These are phyloP conservation scores for Caenorhabditis auriculariae DNA, from an alignment of 2,888 invertebrate species.

Conservation along the genomic window DNA sequence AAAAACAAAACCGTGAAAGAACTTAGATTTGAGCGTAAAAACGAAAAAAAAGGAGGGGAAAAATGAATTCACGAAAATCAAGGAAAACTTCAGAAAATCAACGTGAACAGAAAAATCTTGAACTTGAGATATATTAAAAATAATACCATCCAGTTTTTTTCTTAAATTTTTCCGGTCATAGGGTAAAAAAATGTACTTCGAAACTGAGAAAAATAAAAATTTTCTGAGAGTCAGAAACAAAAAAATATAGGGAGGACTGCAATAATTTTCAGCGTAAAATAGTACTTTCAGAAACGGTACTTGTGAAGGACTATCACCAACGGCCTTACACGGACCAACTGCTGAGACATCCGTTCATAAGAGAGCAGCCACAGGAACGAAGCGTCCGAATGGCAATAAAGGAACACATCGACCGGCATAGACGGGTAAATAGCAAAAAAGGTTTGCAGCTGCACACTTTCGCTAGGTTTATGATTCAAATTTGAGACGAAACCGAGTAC, in stretches of 20 bases:
- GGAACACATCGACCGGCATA: constrained; percentile 89
- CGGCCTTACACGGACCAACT: constrained; percentile 97
- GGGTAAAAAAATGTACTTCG: too few species aligned
- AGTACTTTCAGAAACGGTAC: constrained; percentile 77
- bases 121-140: too few species aligned
- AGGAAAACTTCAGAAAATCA: too few species aligned
- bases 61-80: too few species aligned
- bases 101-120: too few species aligned
- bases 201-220: background rate
- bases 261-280: too few species aligned
- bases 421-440: constrained; percentile 68
- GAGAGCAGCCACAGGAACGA: constrained; percentile 96
- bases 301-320: constrained; percentile 98
- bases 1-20: too few species aligned
- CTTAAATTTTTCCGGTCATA: too few species aligned
- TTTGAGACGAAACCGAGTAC: constrained; percentile 75
- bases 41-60: too few species aligned
- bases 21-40: too few species aligned
- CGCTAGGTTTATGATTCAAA: constrained; percentile 3
- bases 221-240: background rate
- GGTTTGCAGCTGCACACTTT: constrained; percentile 30
- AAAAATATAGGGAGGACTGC: background rate
- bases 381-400: constrained; percentile 97
- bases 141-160: too few species aligned
- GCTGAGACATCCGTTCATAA: constrained; percentile 85